Evolutionary conservation across 2,888 invertebrate genomes (phyloP).

Genomic region (Tetanocera ferruginea): DNA sequence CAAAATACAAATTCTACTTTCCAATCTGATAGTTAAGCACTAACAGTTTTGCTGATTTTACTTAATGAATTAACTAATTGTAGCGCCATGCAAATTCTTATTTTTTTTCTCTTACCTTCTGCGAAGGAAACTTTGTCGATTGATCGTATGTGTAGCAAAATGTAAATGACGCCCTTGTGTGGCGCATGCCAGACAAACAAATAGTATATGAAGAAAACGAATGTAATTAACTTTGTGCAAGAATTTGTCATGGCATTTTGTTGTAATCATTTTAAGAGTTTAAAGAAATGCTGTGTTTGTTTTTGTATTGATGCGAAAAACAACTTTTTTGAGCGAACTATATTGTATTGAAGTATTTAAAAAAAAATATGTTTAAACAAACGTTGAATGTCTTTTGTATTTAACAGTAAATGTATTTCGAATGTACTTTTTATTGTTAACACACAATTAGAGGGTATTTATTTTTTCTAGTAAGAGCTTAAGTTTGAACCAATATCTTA

Average conservation of each 20-base stretch:
- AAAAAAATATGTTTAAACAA: conserved; percentile 12
- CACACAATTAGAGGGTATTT: conserved; percentile 35
- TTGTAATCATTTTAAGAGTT: conserved; percentile 23
- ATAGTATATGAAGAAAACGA: conserved; percentile 1
- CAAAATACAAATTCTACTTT: conserved; percentile 32
- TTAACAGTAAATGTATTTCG: conserved; percentile 34
- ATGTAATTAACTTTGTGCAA: conserved; percentile 56
- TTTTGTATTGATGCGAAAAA: conserved; percentile 18
- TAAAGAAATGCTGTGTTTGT: conserved; percentile 17
- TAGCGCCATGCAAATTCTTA: conserved; percentile 56
- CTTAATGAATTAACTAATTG: conserved; percentile 30
- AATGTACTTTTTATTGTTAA: conserved; percentile 38
- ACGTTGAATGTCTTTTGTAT: conserved; percentile 30
- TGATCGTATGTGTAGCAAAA: conserved; percentile 17
- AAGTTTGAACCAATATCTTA: conserved; percentile 39
- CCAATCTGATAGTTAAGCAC: conserved; percentile 33
- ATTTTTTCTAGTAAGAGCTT: conserved; percentile 24
- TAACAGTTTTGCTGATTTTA: conserved; percentile 35
- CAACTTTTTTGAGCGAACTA: conserved; percentile 11
- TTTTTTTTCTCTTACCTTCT: conserved; percentile 49
- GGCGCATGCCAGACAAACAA: conserved; percentile 30
- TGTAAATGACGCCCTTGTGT: conserved; percentile 35
- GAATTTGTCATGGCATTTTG: conserved; percentile 53
- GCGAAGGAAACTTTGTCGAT: conserved; percentile 41
- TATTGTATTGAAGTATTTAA: conserved; percentile 25